Percentiles rank a stretch among this genome's conserved stretches.
Evolutionary conservation across 2,888 invertebrate species (phyloP).

Genomic region (Drosophila diplacantha): DNA sequence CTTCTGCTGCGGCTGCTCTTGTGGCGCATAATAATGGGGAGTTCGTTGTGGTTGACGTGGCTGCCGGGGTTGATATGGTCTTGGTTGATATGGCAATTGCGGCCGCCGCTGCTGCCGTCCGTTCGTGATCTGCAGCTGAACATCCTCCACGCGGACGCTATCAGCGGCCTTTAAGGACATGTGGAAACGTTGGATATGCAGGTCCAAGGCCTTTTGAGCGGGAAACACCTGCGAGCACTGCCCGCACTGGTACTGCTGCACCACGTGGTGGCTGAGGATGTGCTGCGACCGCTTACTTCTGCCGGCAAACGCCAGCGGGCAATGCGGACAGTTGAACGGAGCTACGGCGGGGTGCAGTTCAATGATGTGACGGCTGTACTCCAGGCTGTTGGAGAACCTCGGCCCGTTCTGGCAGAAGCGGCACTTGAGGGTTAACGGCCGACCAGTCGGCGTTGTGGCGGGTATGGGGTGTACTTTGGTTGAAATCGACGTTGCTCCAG

Average conservation of each 20-base stretch:
- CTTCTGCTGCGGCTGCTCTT: constrained; percentile 8
- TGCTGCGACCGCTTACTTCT: constrained; percentile 71
- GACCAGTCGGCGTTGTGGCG: constrained; percentile 39
- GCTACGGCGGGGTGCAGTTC: constrained; percentile 70
- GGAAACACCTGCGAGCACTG: constrained; percentile 72
- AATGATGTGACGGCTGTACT: constrained; percentile 74
- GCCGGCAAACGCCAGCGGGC: constrained; percentile 64
- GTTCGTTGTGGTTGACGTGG: constrained; percentile 14
- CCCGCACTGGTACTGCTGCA: constrained; percentile 71
- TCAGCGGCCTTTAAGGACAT: constrained; percentile 39
- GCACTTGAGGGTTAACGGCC: constrained; percentile 63
- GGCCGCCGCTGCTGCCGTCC: constrained; percentile 48
- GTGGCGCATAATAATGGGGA: background rate
- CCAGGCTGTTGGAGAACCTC: constrained; percentile 70
- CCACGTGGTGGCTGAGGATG: constrained; percentile 64
- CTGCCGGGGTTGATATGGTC: constrained; percentile 12
- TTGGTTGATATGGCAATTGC: constrained; percentile 15
- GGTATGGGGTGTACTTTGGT: constrained; percentile 37
- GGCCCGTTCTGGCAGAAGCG: constrained; percentile 75
- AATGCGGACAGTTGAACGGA: constrained; percentile 72
- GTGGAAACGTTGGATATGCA: constrained; percentile 72
- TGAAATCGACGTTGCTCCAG: constrained; percentile 19
- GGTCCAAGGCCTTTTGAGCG: constrained; percentile 69
- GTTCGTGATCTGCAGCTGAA: constrained; percentile 57
- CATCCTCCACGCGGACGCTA: constrained; percentile 64